Conservation (phyloP, 2,113 vertebrate genomes). For the Amazona vittata region DNA sequence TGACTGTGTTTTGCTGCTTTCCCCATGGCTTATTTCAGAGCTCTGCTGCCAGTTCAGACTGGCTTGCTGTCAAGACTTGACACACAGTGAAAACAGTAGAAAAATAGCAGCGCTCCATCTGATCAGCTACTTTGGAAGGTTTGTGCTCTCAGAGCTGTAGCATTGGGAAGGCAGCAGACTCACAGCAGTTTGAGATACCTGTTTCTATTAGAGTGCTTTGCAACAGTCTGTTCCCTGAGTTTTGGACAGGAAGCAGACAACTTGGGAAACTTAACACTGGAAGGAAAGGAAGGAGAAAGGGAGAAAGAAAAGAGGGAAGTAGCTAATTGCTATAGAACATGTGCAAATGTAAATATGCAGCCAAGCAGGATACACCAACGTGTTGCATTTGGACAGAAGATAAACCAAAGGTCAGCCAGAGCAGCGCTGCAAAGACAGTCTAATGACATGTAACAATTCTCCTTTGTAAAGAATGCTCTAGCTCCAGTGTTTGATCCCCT, state of each 20-base stretch:
- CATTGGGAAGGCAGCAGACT: background rate
- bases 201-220: background rate
- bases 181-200: background rate
- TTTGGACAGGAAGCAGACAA: background rate
- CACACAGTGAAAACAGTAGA: constrained; percentile 12
- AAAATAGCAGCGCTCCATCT: background rate
- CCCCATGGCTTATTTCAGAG: background rate
- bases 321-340: background rate
- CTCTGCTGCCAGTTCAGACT: constrained; percentile 39
- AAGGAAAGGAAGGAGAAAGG: background rate
- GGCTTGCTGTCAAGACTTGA: constrained; percentile 34
- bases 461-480: background rate
- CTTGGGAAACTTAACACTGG: background rate
- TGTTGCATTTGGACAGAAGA: background rate
- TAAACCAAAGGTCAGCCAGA: background rate
- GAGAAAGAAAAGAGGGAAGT: background rate
- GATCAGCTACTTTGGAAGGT: background rate
- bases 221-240: background rate
- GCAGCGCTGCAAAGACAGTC: background rate
- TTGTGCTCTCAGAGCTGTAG: background rate
- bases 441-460: background rate
- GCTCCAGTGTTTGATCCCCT: background rate
- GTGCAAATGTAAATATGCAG: background rate
- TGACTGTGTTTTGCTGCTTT: constrained; percentile 46
- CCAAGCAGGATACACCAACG: background rate